Base-by-base conservation (phyloP, 1,140 invertebrate species). In the Adelges cooleyi region DNA sequence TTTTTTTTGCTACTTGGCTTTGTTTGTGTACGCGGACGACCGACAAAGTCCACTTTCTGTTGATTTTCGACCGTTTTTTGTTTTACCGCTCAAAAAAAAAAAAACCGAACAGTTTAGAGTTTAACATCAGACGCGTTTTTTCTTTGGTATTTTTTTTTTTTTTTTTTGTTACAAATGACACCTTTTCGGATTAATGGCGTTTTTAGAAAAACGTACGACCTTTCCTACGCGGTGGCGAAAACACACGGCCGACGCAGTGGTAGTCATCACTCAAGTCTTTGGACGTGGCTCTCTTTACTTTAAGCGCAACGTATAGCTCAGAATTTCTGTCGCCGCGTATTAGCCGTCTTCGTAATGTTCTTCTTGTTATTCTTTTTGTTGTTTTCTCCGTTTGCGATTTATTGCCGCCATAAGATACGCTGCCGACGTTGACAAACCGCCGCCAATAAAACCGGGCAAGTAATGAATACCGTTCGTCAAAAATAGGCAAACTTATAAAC, bases 311-410 rank as follows among this genome's bases (percentile, higher is more conserved):
- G 40, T 59, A 59, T 59, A 27, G 53, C 38, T 27, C 38, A 44
- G 36, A 59, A 59, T 42, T 59, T 59, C 53, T 59, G 53, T 59
- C 53, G 25, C 33, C 53, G n/a, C n/a, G 53, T 59, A 44, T 59
- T 59, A 44, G n/a, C 36, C 53, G 40, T 44, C 22, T 25, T 59
- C 36, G 27, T 59, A 59, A n/a, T n/a, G n/a, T n/a, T n/a, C n/a
- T n/a, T n/a, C n/a, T n/a, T n/a, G n/a, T n/a, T n/a, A n/a, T n/a
- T n/a, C n/a, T 59, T 59, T 59, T 59, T 6, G 38, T 59, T 18
- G 53, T 59, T 59, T 59, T 59, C 27, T 56, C 6, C 18, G n/a
- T 10, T 56, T 40, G 3, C n/a, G 27, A 59, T 59, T 59, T 59
- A 59, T 59, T 22, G 25, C 36, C 44, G 40, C 44, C 38, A 59